Percentiles rank a stretch among this genome's conserved stretches.
These are phyloP conservation scores for Pentalonia nigronervosa DNA, from an alignment of 1,140 invertebrate species.

Conservation along the genomic window DNA sequence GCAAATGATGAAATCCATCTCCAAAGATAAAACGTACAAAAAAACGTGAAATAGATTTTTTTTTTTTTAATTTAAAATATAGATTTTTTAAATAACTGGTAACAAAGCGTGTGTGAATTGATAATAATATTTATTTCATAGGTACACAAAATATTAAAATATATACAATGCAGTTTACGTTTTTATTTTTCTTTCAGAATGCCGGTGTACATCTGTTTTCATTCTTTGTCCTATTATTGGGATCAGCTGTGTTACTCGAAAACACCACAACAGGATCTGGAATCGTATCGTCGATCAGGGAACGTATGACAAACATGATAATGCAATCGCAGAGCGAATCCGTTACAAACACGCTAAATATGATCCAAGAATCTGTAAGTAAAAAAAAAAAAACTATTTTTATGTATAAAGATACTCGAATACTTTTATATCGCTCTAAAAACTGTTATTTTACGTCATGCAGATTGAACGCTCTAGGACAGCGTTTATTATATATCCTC, in stretches of 20 bases:
- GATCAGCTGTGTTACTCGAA: slow-evolving; percentile 78
- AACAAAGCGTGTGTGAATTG: background rate
- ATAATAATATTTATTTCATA: too few relatives aligned
- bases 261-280: slow-evolving; percentile 80
- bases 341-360: slow-evolving; percentile 70
- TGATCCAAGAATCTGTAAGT: slow-evolving; percentile 86
- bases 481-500: too few relatives aligned
- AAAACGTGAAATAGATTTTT: too few relatives aligned
- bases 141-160: too few relatives aligned
- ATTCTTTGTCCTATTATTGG: slow-evolving; percentile 76
- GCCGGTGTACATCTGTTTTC: slow-evolving; percentile 73
- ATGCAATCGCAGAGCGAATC: slow-evolving; percentile 72
- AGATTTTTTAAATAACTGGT: background rate
- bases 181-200: slow-evolving; percentile 68
- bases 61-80: background rate
- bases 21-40: background rate
- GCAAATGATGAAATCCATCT: background rate
- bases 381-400: background rate
- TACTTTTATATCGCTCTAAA: too few relatives aligned
- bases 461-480: too few relatives aligned
- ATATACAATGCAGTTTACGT: too few relatives aligned
- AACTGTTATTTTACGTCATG: too few relatives aligned
- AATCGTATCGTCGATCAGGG: slow-evolving; percentile 76
- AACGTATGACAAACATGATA: slow-evolving; percentile 76
- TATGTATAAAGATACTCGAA: too few relatives aligned